phyloP scores from a whole-genome alignment of 2,888 invertebrate species.

The Actias luna region DNA sequence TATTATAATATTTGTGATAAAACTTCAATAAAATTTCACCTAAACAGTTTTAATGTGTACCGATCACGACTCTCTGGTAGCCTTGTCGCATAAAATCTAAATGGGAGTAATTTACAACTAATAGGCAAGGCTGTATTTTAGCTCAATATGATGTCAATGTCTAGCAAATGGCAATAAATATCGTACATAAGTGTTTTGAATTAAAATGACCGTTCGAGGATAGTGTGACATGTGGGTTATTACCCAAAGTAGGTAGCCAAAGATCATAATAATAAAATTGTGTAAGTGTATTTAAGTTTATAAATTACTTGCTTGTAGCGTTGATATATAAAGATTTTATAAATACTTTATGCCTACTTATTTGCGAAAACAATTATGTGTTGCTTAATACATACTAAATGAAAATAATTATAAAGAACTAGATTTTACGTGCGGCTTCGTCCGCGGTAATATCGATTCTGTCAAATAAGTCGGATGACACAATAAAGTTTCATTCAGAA shows the following conservation, averaged over 20 bases:
- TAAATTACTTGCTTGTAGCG: not conserved
- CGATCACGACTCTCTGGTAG: slow-evolving; percentile 6
- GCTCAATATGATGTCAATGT: slow-evolving; percentile 15
- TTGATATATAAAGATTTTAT: not conserved
- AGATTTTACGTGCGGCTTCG: too few relatives aligned
- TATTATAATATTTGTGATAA: not conserved
- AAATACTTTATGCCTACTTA: not conserved
- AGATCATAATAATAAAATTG: too few relatives aligned
- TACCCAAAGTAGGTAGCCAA: not conserved
- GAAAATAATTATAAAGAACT: too few relatives aligned
- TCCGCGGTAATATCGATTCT: too few relatives aligned
- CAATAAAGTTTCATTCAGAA: too few relatives aligned
- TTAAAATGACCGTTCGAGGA: slow-evolving; percentile 2
- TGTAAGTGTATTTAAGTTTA: too few relatives aligned
- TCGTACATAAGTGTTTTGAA: slow-evolving; percentile 12
- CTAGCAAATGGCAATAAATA: slow-evolving; percentile 19
- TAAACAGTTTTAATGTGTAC: not conserved
- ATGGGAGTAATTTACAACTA: slow-evolving; percentile 16
- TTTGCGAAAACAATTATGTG: not conserved
- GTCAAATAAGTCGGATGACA: too few relatives aligned
- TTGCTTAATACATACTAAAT: too few relatives aligned
- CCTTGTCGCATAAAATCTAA: slow-evolving; percentile 15
- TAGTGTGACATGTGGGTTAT: not conserved
- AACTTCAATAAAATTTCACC: not conserved
- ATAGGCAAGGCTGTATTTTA: slow-evolving; percentile 1